Percentiles rank a stretch among this genome's conserved stretches.
Conservation (phyloP, 2,797 vertebrate species). For the Stomatorhinus walkeri region DNA sequence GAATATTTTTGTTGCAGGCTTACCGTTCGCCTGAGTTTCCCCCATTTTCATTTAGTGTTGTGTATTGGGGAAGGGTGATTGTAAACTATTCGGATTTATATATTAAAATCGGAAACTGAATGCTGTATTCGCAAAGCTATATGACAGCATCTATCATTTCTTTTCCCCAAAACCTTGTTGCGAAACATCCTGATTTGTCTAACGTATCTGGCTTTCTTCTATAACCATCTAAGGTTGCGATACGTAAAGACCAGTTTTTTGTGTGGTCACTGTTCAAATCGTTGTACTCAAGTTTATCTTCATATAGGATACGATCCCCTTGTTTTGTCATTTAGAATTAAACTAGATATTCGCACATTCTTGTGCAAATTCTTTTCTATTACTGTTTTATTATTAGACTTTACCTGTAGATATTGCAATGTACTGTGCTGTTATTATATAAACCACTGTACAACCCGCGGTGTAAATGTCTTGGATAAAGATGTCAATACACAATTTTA, state of each 20-base stretch:
- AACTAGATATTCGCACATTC: not conserved
- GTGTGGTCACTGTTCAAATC: not conserved
- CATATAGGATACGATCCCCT: not conserved
- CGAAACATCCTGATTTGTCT: not conserved
- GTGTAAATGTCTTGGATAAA: not conserved
- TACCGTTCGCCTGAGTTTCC: not conserved
- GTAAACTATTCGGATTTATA: not conserved
- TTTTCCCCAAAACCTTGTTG: not conserved
- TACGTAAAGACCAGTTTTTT: not conserved
- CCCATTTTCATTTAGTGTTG: not conserved
- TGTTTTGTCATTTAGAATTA: not conserved
- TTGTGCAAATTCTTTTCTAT: not conserved
- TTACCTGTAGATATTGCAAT: not conserved
- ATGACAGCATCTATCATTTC: not conserved
- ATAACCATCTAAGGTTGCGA: not conserved
- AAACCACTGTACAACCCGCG: not conserved
- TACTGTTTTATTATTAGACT: not conserved
- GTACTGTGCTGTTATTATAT: not conserved
- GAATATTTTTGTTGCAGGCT: not conserved
- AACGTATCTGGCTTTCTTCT: not conserved
- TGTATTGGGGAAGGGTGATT: not conserved
- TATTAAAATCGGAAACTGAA: not conserved
- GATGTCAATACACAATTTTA: not conserved
- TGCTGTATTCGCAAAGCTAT: not conserved
- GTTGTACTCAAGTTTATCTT: conserved; percentile 1